These are phyloP conservation scores for Ranitomeya imitator DNA, from an alignment of 2,113 vertebrate genomes.

Conservation along the genomic window DNA sequence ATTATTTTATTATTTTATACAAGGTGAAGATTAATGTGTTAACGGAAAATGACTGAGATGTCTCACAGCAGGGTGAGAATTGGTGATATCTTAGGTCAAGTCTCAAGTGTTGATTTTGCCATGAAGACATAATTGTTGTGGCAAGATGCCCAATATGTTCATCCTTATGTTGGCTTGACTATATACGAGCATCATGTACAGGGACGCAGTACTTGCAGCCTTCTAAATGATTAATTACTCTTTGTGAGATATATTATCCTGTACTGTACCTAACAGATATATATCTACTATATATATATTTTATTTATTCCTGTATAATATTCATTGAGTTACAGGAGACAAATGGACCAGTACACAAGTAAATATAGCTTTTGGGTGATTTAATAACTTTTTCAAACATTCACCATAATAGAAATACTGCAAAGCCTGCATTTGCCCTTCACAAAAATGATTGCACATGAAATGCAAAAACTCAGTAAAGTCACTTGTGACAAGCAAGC, in stretches of 20 bases:
- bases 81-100: slow-evolving; percentile 19
- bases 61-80: slow-evolving; percentile 23
- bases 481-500: too few species aligned
- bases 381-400: neutral
- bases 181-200: neutral
- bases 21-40: slow-evolving; percentile 29
- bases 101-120: slow-evolving; percentile 40
- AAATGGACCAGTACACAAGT: neutral
- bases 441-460: too few species aligned
- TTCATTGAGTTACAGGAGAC: neutral
- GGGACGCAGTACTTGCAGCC: neutral
- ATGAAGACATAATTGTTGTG: slow-evolving; percentile 36
- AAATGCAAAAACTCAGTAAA: too few species aligned
- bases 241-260: neutral
- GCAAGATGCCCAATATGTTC: slow-evolving; percentile 24
- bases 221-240: neutral
- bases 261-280: neutral
- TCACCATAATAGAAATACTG: too few species aligned
- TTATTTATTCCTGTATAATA: neutral
- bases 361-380: neutral
- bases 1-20: slow-evolving; percentile 30
- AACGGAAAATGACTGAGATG: neutral
- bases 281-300: neutral
- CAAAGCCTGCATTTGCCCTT: too few species aligned
- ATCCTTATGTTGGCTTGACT: slow-evolving; percentile 29